These are phyloP conservation scores for Pristionchus entomophagus DNA, from an alignment of 2,888 invertebrate species.

Conservation along the genomic window DNA sequence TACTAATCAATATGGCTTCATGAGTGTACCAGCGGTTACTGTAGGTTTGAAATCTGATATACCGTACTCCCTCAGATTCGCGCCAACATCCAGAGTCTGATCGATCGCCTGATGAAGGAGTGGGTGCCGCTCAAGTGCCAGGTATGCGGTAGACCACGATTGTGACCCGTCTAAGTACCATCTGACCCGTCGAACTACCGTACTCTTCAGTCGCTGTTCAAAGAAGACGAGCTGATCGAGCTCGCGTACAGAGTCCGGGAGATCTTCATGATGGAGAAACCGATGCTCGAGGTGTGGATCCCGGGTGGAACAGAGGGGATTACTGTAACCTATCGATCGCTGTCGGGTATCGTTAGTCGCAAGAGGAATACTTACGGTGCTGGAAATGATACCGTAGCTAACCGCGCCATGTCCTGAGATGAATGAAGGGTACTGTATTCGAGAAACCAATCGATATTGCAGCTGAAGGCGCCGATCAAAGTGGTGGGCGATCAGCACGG, in stretches of 20 bases:
- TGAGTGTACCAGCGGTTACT: too few relatives aligned
- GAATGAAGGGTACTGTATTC: background rate
- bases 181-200: background rate
- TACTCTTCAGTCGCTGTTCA: constrained; percentile 55
- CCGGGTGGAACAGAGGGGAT: too few relatives aligned
- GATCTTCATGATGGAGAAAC: constrained; percentile 62
- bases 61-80: background rate
- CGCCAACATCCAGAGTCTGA: background rate
- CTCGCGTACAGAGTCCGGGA: constrained; percentile 68
- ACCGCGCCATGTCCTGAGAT: background rate
- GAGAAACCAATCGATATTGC: background rate
- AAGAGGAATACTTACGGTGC: too few relatives aligned
- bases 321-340: background rate
- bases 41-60: background rate
- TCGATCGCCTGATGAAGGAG: constrained; percentile 48
- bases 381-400: too few relatives aligned
- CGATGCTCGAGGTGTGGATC: constrained; percentile 56
- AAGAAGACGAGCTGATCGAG: constrained; percentile 65
- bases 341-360: too few relatives aligned
- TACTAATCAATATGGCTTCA: background rate
- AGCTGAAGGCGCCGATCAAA: constrained; percentile 94
- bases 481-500: constrained; percentile 99
- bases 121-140: constrained; percentile 64
- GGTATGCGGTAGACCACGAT: constrained; percentile 25
- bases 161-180: too few relatives aligned